Conservation (phyloP, 2,888 invertebrate species). For the Apantesis nais region DNA sequence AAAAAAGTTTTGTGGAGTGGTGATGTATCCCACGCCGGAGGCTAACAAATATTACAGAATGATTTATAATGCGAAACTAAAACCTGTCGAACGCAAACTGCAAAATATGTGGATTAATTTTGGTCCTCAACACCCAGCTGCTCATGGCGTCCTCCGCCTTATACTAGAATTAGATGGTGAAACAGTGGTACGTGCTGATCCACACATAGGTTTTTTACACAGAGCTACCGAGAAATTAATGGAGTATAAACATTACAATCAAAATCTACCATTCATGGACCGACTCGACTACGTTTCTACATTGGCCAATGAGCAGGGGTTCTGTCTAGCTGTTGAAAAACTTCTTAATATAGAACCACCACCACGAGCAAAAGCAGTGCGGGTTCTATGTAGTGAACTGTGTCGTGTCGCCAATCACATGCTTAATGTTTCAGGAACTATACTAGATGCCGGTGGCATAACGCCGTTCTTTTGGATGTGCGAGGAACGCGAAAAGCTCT, state of each 20-base stretch:
- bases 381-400: conserved; percentile 91
- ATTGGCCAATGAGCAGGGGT: conserved; percentile 93
- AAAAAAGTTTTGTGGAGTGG: conserved; percentile 82
- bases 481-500: conserved; percentile 94
- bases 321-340: conserved; percentile 92
- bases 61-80: conserved; percentile 62
- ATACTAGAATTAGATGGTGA: conserved; percentile 94
- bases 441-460: conserved; percentile 93
- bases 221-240: conserved; percentile 96
- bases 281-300: conserved; percentile 95
- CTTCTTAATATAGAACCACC: conserved; percentile 92
- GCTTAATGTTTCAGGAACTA: conserved; percentile 90
- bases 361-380: conserved; percentile 91
- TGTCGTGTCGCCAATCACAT: conserved; percentile 93
- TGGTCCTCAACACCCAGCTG: conserved; percentile 96
- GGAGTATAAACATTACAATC: conserved; percentile 94
- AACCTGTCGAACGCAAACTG: conserved; percentile 85
- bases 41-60: conserved; percentile 70
- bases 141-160: conserved; percentile 94
- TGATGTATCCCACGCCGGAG: conserved; percentile 84
- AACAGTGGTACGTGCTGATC: conserved; percentile 91
- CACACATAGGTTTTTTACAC: conserved; percentile 94
- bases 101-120: conserved; percentile 91
- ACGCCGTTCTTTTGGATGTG: conserved; percentile 97
- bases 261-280: conserved; percentile 94